A percentile compares a stretch with the other conserved stretches of the same genome.
These are phyloP conservation scores for Eurystomus gularis DNA, from an alignment of 2,113 vertebrate species.

Conservation along the genomic window DNA sequence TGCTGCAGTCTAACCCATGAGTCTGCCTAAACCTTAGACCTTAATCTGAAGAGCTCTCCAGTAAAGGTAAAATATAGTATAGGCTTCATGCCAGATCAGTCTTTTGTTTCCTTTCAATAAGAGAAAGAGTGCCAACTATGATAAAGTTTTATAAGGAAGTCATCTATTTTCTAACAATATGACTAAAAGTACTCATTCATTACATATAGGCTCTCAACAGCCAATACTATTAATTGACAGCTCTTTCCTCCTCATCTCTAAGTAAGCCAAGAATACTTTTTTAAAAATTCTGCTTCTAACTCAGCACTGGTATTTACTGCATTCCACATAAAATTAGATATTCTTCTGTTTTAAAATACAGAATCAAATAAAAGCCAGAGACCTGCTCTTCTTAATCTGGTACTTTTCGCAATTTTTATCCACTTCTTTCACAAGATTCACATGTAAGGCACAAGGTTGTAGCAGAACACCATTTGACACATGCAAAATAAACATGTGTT, in stretches of 20 bases:
- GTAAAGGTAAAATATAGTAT: constrained; percentile 32
- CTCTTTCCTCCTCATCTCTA: not conserved
- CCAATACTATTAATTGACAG: not conserved
- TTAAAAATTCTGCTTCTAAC: not conserved
- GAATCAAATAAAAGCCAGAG: not conserved
- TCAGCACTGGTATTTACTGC: not conserved
- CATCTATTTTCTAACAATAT: constrained; percentile 7
- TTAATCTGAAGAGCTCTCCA: constrained; percentile 17
- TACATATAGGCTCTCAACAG: not conserved
- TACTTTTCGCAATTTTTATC: not conserved
- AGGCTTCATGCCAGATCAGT: constrained; percentile 21
- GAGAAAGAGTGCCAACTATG: constrained; percentile 16
- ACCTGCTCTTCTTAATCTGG: not conserved
- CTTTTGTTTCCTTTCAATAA: constrained; percentile 55
- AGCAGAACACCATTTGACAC: not conserved
- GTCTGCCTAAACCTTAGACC: not conserved
- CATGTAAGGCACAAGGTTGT: not conserved
- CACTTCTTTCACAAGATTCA: not conserved
- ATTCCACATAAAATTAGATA: not conserved
- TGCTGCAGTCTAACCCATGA: not conserved
- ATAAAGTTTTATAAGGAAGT: constrained; percentile 37
- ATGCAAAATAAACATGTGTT: not conserved
- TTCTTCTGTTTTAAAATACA: not conserved
- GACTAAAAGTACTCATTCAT: not conserved
- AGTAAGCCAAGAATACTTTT: not conserved